Base-by-base conservation (phyloP, 2,113 vertebrate genomes). In the pig (Sus scrofa) region DNA sequence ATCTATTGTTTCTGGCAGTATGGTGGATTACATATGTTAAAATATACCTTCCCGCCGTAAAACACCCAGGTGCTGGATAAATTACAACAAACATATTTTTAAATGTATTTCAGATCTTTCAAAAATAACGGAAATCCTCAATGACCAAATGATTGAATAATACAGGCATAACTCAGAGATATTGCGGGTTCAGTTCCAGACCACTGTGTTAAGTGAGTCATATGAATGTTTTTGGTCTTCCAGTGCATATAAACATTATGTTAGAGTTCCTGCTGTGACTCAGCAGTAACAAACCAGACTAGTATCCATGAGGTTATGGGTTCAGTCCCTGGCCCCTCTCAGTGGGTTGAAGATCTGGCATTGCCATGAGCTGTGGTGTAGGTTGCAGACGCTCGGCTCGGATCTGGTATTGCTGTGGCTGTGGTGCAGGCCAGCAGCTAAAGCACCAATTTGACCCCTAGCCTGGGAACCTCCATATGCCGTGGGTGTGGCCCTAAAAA, bases 61-160 rank as follows among this genome's bases (percentile, higher is more conserved):
- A 85, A 70, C 8, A 68, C 14, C 32, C 7, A 82, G 14, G 32
- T 75, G 60, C 39, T 89, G 18, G 50, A 86, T 89, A 92, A 92
- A 65, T 89, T 60, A 82, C 10, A 58, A 8, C 27, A 60, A 11
- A 65, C 13, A 19, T 95, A 19, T 95, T 92, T 86, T 75, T 75
- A 89, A 89, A 60, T 92, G 52, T 11, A 85, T 75, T 90, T 96
- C 14, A 81, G 22, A 60, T 52, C 84, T 12, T 91, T 97, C 27
- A 84, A 16, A 95, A 44, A 67, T 58, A 82, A 91, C 71, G 50
- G 37, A 89, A 85, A 68, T 94, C 30, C 44, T 94, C 2, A 65
- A 5, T 39, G 74, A 86, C 27, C 22, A 75, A 74, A 77, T 81
- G 84, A 83, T 84, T 75, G 15, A 83, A 32, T 79, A 92, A 54